A percentile compares a stretch with the other conserved stretches of the same genome.
Evolutionary conservation across 2,888 invertebrate species (phyloP).

Genomic region (Endomychus coccineus): DNA sequence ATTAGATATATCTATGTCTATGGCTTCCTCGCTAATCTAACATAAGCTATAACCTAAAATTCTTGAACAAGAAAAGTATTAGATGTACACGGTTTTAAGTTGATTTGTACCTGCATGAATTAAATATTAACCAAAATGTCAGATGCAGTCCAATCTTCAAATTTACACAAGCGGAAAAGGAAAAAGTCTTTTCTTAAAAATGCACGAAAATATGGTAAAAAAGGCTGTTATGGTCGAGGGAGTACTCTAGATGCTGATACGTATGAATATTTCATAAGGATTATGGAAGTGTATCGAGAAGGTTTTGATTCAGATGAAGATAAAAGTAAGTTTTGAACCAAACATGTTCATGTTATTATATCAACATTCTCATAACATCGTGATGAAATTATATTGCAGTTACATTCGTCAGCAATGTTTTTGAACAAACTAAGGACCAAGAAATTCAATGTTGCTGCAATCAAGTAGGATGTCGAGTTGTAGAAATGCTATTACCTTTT

Average conservation of each 20-base stretch:
- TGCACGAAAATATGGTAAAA: conserved; percentile 69
- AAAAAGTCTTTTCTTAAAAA: conserved; percentile 61
- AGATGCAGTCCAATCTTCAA: too few species aligned
- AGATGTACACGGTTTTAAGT: too few species aligned
- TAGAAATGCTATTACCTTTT: conserved; percentile 68
- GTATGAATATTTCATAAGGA: conserved; percentile 69
- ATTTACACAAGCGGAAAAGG: conserved; percentile 49
- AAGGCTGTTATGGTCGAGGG: conserved; percentile 65
- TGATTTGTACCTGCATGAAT: too few species aligned
- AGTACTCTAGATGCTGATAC: conserved; percentile 63
- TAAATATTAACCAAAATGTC: too few species aligned
- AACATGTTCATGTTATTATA: too few species aligned
- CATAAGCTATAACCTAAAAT: too few species aligned
- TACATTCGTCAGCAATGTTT: conserved; percentile 66
- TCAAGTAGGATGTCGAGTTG: conserved; percentile 70
- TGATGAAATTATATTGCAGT: too few species aligned
- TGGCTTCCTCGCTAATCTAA: too few species aligned
- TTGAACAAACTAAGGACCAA: conserved; percentile 60
- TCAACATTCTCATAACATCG: too few species aligned
- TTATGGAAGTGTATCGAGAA: conserved; percentile 62
- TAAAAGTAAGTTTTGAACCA: conserved; percentile 49
- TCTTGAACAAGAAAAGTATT: too few species aligned
- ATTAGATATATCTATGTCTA: too few species aligned
- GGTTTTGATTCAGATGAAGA: conserved; percentile 65
- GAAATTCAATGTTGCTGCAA: conserved; percentile 70